A percentile compares a stretch with the other conserved stretches of the same genome.
phyloP scores from a whole-genome alignment of 2,888 invertebrate genomes.

The Fragum whitleyi region DNA sequence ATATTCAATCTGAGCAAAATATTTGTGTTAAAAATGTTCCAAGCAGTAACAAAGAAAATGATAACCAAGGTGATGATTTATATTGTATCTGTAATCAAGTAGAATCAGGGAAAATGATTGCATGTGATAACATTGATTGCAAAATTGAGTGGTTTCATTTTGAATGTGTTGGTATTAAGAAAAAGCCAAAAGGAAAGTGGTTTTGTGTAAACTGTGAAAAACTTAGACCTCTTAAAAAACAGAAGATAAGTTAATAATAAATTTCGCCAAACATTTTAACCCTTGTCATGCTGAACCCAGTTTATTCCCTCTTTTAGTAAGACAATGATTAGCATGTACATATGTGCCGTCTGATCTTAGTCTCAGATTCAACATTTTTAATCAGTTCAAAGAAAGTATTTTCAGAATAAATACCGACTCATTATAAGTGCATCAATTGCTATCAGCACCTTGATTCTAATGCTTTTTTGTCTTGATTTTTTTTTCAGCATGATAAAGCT shows the following conservation, averaged over 20 bases:
- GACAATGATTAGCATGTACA: too few species aligned
- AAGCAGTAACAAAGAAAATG: neutral
- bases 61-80: neutral
- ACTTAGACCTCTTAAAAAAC: slow-evolving; percentile 12
- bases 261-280: too few species aligned
- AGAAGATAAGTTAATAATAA: slow-evolving; percentile 3
- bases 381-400: too few species aligned
- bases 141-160: slow-evolving; percentile 40
- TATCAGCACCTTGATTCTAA: too few species aligned
- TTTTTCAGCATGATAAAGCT: too few species aligned
- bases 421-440: too few species aligned
- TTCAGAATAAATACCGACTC: too few species aligned
- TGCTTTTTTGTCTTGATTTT: too few species aligned
- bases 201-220: slow-evolving; percentile 38
- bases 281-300: too few species aligned
- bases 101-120: slow-evolving; percentile 35
- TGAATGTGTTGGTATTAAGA: slow-evolving; percentile 34
- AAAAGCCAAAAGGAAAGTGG: slow-evolving; percentile 39
- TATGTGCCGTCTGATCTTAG: too few species aligned
- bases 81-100: slow-evolving; percentile 40
- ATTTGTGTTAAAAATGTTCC: neutral
- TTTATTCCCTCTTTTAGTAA: too few species aligned
- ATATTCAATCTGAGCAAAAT: neutral
- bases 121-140: slow-evolving; percentile 37
- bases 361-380: too few species aligned